Base-by-base conservation (phyloP, 2,888 invertebrate species). In the Philaethria dido region DNA sequence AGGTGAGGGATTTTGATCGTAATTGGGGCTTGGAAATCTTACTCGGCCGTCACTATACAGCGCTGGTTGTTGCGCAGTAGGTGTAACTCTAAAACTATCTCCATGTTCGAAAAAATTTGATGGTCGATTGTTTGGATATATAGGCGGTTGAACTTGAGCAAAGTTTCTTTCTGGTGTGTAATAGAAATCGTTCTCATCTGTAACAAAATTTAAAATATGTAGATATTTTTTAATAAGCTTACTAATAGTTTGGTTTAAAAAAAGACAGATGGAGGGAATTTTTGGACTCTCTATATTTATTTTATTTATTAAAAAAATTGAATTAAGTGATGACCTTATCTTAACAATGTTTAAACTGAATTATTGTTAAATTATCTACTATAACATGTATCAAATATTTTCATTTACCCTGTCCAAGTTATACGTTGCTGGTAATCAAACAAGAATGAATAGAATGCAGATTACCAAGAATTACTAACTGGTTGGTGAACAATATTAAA, bases 111-210 rank as follows among this genome's bases (percentile, higher is more conserved):
- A 90, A 74, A 85, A 89, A 69, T 87, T 82, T 59, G 87, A 73
- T 62, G 86, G 85, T 55, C 86, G 85, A 80, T 78, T 89, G 64
- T 86, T 91, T 72, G 88, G 82, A 80, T 83, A 92, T 72, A 92
- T 78, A 77, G 89, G 85, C 59, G 92, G 92, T 82, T 92, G 92
- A 77, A 91, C 89, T 92, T 92, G 92, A 84, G 92, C 92, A 87
- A 88, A 92, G 81, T 80, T 92, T 84, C 91, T 88, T 85, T 92
- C 92, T 80, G 90, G 90, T 81, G 89, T 83, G 82, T 88, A 90
- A 78, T 87, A 92, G 79, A 87, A 91, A 76, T 90, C 88, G 73
- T 88, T 86, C 77, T 88, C 89, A 85, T 89, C 92, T 92, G 91
- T 76, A 92, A 92, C 80, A 79, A 86, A 70, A 72, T 69, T 73